Conservation (phyloP, 2,888 invertebrate species). For the Cenopis cana region DNA sequence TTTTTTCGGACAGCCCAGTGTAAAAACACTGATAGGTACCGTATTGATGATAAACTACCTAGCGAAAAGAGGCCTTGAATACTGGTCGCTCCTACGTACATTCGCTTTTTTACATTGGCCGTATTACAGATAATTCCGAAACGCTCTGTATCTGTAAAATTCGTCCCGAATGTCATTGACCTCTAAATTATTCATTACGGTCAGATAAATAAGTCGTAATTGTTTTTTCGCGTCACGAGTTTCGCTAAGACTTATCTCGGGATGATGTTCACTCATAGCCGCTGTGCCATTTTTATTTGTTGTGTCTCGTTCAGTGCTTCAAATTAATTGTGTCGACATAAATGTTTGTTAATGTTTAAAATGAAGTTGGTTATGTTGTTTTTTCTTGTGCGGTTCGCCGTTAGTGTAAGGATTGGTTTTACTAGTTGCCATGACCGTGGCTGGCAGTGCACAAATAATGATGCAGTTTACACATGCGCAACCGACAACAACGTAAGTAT, state of each 20-base stretch:
- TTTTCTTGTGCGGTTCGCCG: constrained; percentile 48
- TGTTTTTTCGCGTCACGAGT: constrained; percentile 56
- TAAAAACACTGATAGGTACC: constrained; percentile 30
- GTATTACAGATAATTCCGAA: constrained; percentile 21
- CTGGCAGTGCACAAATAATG: constrained; percentile 76
- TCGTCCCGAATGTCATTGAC: constrained; percentile 43
- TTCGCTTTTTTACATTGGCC: background rate
- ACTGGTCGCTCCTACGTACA: background rate
- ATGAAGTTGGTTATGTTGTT: constrained; percentile 49
- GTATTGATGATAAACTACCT: background rate
- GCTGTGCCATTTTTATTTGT: constrained; percentile 64
- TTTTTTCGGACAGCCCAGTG: background rate
- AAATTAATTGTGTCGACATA: constrained; percentile 42
- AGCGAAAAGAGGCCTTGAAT: background rate
- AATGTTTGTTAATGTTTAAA: constrained; percentile 54
- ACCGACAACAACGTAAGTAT: constrained; percentile 66
- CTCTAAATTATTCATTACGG: constrained; percentile 49
- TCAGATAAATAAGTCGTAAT: constrained; percentile 59
- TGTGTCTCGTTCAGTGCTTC: constrained; percentile 52
- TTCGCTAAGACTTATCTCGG: constrained; percentile 65
- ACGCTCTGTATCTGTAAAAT: constrained; percentile 25
- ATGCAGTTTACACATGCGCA: constrained; percentile 70
- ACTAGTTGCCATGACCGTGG: constrained; percentile 71
- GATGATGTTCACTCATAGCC: constrained; percentile 62
- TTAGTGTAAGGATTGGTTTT: constrained; percentile 72